These are phyloP conservation scores for Drosophila simulans DNA, from an alignment of 1,140 invertebrate species.

Conservation along the genomic window DNA sequence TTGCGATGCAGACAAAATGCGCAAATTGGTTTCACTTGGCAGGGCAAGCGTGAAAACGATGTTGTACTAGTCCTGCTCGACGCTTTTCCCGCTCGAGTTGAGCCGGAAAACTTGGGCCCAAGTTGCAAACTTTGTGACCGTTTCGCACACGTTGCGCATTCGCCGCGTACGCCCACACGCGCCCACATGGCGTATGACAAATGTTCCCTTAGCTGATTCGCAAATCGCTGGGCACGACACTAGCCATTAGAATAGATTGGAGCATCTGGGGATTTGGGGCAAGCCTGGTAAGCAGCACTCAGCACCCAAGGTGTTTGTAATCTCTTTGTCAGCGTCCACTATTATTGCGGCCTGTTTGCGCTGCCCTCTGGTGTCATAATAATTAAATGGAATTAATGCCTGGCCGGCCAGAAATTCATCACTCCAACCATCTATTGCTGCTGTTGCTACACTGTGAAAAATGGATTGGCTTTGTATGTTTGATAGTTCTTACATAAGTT, in stretches of 20 bases:
- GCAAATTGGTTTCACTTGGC: conserved; percentile 62
- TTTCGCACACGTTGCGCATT: conserved; percentile 33
- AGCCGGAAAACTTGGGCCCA: conserved; percentile 33
- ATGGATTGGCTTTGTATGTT: neutral
- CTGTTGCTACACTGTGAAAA: neutral
- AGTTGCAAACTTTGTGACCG: conserved; percentile 43
- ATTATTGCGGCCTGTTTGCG: conserved; percentile 26
- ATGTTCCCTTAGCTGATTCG: conserved; percentile 36
- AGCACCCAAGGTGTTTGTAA: conserved; percentile 48
- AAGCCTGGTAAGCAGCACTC: conserved; percentile 4
- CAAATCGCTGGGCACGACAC: conserved; percentile 36
- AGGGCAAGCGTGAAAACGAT: conserved; percentile 70
- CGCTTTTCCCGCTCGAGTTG: conserved; percentile 16
- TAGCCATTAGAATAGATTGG: conserved; percentile 36
- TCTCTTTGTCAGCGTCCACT: conserved; percentile 14
- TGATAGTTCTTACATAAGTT: no score
- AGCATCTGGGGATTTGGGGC: neutral
- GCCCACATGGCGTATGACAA: conserved; percentile 51
- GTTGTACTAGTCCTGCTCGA: conserved; percentile 30
- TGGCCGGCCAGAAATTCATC: conserved; percentile 46
- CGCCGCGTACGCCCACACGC: conserved; percentile 5
- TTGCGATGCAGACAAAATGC: conserved; percentile 55
- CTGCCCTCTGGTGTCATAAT: conserved; percentile 48
- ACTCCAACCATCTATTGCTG: conserved; percentile 8
- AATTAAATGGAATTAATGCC: conserved; percentile 56